A percentile compares a stretch with the other conserved stretches of the same genome.
Evolutionary conservation across 2,888 invertebrate species (phyloP).

Genomic region (Cephus spinipes): DNA sequence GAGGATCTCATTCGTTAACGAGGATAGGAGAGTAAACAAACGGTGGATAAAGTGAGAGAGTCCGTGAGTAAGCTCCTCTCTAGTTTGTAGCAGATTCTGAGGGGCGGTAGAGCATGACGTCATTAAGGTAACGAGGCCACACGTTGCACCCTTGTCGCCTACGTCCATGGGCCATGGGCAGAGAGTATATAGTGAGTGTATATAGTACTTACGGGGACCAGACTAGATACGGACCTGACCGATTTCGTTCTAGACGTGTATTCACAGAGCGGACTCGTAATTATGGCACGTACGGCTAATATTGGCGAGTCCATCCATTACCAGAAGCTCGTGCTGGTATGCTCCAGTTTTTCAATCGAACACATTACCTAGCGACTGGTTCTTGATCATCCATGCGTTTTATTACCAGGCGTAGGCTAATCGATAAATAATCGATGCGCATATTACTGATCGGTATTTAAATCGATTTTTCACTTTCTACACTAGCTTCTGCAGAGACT

Average conservation of each 20-base stretch:
- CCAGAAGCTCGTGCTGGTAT: slow-evolving; percentile 21
- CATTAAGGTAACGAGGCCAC: slow-evolving; percentile 53
- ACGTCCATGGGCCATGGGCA: slow-evolving; percentile 7
- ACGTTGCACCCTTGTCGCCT: slow-evolving; percentile 47
- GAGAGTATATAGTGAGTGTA: neutral
- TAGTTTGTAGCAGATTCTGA: slow-evolving; percentile 13
- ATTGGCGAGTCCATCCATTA: neutral
- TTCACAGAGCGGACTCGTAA: neutral
- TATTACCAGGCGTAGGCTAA: slow-evolving; percentile 44
- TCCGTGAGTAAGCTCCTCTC: neutral
- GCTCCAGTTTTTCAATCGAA: slow-evolving; percentile 58
- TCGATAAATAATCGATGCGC: slow-evolving; percentile 39
- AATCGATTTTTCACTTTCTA: neutral
- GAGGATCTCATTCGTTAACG: neutral
- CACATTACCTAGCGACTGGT: slow-evolving; percentile 58
- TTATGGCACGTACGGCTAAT: neutral
- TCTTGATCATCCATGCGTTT: slow-evolving; percentile 61
- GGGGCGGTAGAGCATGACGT: slow-evolving; percentile 56
- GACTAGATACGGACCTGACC: neutral
- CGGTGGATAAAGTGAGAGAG: neutral
- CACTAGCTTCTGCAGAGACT: neutral
- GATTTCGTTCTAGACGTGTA: neutral
- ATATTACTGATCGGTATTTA: slow-evolving; percentile 30
- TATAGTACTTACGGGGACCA: neutral
- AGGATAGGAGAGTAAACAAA: neutral